These are phyloP conservation scores for Lordiphosa mommai DNA, from an alignment of 1,140 invertebrate genomes.

Conservation along the genomic window DNA sequence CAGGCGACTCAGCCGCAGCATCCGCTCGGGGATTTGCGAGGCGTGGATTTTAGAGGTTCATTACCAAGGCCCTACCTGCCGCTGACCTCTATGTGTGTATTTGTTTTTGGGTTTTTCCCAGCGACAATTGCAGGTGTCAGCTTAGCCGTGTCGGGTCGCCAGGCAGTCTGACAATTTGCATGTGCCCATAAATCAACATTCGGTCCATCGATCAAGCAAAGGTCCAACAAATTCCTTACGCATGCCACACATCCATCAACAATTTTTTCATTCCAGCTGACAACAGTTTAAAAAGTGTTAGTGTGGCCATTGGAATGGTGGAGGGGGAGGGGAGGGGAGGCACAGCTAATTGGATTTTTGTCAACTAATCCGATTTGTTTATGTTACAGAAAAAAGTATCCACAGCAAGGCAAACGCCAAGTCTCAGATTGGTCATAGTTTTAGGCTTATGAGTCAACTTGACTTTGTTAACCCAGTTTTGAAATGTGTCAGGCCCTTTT, in stretches of 20 bases:
- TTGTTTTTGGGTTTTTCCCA: slow-evolving; percentile 42
- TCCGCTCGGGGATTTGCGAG: slow-evolving; percentile 50
- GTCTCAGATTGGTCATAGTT: slow-evolving; percentile 61
- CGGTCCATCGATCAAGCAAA: slow-evolving; percentile 54
- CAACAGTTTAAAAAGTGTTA: slow-evolving; percentile 35
- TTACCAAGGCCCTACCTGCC: slow-evolving; percentile 34
- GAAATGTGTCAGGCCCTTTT: slow-evolving; percentile 48
- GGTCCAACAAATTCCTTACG: slow-evolving; percentile 60
- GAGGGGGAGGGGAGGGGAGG: neutral
- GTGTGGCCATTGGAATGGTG: slow-evolving; percentile 29
- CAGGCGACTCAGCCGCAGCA: slow-evolving; percentile 15
- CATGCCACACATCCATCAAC: slow-evolving; percentile 71
- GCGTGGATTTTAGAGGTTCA: slow-evolving; percentile 75
- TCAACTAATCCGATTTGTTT: slow-evolving; percentile 73
- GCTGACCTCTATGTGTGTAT: slow-evolving; percentile 16
- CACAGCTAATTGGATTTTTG: slow-evolving; percentile 70
- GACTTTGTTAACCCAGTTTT: slow-evolving; percentile 56
- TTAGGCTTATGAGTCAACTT: slow-evolving; percentile 66
- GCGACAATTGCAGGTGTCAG: slow-evolving; percentile 44
- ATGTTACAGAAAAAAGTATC: slow-evolving; percentile 43
- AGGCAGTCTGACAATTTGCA: slow-evolving; percentile 65
- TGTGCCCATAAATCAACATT: slow-evolving; percentile 56
- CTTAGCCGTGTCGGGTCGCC: slow-evolving; percentile 40
- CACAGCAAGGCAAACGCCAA: slow-evolving; percentile 12
- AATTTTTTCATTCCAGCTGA: slow-evolving; percentile 19